phyloP scores from a whole-genome alignment of 2,888 invertebrate genomes.

The Erebia epiphron region DNA sequence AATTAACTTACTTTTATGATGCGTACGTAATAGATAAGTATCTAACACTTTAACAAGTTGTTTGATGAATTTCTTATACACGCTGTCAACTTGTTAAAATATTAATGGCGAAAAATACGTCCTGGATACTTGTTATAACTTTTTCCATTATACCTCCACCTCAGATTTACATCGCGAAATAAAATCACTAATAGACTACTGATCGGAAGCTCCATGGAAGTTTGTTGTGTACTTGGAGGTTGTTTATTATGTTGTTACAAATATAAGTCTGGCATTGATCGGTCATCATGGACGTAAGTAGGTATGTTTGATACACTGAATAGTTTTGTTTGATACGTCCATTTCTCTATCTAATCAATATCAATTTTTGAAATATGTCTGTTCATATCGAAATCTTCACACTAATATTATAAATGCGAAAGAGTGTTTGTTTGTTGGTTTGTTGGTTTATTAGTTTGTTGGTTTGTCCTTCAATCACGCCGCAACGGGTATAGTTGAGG shows the following conservation, averaged over 20 bases:
- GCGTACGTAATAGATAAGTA: not conserved
- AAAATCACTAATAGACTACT: slow-evolving; percentile 59
- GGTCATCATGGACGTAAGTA: not conserved
- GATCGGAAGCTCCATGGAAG: slow-evolving; percentile 61
- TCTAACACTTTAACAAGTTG: not conserved
- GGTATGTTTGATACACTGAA: too few relatives aligned
- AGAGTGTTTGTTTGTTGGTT: too few relatives aligned
- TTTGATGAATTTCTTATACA: slow-evolving; percentile 9
- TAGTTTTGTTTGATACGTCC: too few relatives aligned
- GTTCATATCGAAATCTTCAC: too few relatives aligned
- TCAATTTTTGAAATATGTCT: too few relatives aligned
- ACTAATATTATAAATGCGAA: too few relatives aligned
- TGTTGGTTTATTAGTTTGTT: too few relatives aligned
- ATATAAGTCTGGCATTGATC: slow-evolving; percentile 26
- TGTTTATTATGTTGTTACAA: slow-evolving; percentile 49
- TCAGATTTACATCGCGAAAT: slow-evolving; percentile 70
- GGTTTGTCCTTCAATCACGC: too few relatives aligned
- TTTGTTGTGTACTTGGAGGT: slow-evolving; percentile 46
- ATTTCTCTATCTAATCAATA: too few relatives aligned
- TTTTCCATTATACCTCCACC: slow-evolving; percentile 75
- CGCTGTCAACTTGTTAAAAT: slow-evolving; percentile 72
- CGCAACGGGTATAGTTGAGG: too few relatives aligned
- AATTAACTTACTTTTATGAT: too few relatives aligned
- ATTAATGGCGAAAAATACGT: slow-evolving; percentile 79
- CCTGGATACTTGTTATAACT: slow-evolving; percentile 81